Conservation (phyloP, 2,888 invertebrate genomes). For the Craniophora ligustri region DNA sequence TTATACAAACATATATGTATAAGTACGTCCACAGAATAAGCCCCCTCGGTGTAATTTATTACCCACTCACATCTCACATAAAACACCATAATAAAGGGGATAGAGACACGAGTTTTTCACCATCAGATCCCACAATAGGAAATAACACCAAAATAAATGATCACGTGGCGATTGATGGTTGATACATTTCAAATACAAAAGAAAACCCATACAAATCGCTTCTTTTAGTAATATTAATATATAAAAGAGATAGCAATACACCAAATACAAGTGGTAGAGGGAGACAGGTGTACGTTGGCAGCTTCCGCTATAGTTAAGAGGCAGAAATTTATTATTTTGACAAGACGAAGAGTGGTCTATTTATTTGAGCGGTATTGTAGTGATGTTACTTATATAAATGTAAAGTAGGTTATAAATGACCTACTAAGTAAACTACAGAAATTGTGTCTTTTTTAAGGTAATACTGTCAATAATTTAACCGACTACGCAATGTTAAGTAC, state of each 20-base stretch:
- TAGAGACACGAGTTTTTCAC: conserved; percentile 26
- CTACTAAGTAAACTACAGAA: conserved; percentile 22
- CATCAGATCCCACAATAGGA: conserved; percentile 36
- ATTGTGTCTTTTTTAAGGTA: too few species aligned
- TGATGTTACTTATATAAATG: conserved; percentile 45
- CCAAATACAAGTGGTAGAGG: conserved; percentile 3
- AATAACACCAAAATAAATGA: conserved; percentile 39
- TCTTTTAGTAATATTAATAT: conserved; percentile 46
- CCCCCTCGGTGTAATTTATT: background rate
- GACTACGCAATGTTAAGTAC: too few species aligned
- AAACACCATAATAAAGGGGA: conserved; percentile 23
- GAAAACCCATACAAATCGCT: conserved; percentile 44
- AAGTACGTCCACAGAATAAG: too few species aligned
- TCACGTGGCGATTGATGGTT: conserved; percentile 46
- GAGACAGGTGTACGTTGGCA: conserved; percentile 23
- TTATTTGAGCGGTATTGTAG: conserved; percentile 48
- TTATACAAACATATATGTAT: too few species aligned
- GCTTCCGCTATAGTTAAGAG: conserved; percentile 37
- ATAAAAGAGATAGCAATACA: conserved; percentile 27
- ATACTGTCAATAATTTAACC: too few species aligned
- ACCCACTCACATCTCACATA: background rate
- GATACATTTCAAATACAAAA: conserved; percentile 44
- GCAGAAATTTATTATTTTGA: conserved; percentile 57
- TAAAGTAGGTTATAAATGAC: conserved; percentile 48
- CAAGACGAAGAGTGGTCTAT: conserved; percentile 57